These are phyloP conservation scores for Pelodiscus sinensis DNA, from an alignment of 2,113 vertebrate genomes.

Conservation along the genomic window DNA sequence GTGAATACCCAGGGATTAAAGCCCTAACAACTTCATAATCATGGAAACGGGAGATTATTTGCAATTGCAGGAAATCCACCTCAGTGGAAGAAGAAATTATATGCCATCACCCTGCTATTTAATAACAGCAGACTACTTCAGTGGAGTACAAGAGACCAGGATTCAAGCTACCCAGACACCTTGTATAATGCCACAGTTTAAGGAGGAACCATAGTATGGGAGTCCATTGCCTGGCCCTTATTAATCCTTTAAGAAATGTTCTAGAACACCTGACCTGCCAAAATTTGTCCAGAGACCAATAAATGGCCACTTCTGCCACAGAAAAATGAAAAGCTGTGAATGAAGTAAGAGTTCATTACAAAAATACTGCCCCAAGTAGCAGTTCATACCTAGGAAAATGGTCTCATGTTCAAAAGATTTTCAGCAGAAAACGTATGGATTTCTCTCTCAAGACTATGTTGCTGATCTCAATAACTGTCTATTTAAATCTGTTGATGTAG, in stretches of 20 bases:
- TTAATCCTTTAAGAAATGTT: not conserved
- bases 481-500: slow-evolving; percentile 78
- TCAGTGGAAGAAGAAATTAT: not conserved
- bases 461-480: slow-evolving; percentile 76
- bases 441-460: slow-evolving; percentile 66
- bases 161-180: not conserved
- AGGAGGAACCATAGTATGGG: not conserved
- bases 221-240: not conserved
- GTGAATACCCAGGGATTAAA: slow-evolving; percentile 76
- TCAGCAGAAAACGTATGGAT: slow-evolving; percentile 67
- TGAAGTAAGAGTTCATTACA: not conserved
- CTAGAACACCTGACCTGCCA: not conserved
- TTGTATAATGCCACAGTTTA: not conserved
- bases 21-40: slow-evolving; percentile 46
- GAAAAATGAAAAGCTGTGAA: not conserved
- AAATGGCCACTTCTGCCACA: not conserved
- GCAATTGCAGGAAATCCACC: slow-evolving; percentile 8
- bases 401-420: slow-evolving; percentile 58
- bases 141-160: not conserved
- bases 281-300: not conserved
- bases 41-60: not conserved
- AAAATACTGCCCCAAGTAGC: slow-evolving; percentile 8
- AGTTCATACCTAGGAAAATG: slow-evolving; percentile 41
- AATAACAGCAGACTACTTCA: not conserved
- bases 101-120: not conserved